phyloP scores from a whole-genome alignment of 2,113 vertebrate genomes.

The Boulengeromyrus knoepffleri region DNA sequence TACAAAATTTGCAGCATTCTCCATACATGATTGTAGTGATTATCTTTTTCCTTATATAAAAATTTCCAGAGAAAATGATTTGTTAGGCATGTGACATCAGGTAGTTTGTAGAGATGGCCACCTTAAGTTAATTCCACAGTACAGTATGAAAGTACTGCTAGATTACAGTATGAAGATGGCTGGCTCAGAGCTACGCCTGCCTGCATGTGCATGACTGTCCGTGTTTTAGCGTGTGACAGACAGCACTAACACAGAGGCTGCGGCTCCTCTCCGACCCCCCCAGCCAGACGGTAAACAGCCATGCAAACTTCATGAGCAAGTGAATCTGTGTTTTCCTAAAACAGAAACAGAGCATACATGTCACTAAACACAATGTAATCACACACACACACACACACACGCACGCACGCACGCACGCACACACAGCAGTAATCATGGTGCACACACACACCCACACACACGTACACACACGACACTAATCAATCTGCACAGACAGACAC shows the following conservation, averaged over 20 bases:
- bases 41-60: not conserved
- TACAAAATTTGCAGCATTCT: not conserved
- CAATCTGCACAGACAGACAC: not conserved
- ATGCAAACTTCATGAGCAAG: slow-evolving; percentile 83
- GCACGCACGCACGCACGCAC: not conserved
- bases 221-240: not conserved
- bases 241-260: slow-evolving; percentile 47
- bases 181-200: not conserved
- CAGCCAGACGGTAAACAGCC: slow-evolving; percentile 75
- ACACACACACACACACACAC: not conserved
- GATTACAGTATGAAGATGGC: not conserved
- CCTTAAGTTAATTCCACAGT: not conserved
- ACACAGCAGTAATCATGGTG: not conserved
- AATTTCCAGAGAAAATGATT: not conserved
- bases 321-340: slow-evolving; percentile 76
- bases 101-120: not conserved
- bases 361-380: not conserved
- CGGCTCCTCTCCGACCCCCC: slow-evolving; percentile 76
- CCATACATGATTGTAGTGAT: not conserved
- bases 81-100: not conserved
- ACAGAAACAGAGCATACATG: slow-evolving; percentile 25
- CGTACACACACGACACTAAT: not conserved
- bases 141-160: not conserved
- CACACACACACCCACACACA: not conserved
- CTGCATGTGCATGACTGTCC: not conserved